These are phyloP conservation scores for Ageneiosus marmoratus DNA, from an alignment of 2,113 vertebrate genomes.

Conservation along the genomic window DNA sequence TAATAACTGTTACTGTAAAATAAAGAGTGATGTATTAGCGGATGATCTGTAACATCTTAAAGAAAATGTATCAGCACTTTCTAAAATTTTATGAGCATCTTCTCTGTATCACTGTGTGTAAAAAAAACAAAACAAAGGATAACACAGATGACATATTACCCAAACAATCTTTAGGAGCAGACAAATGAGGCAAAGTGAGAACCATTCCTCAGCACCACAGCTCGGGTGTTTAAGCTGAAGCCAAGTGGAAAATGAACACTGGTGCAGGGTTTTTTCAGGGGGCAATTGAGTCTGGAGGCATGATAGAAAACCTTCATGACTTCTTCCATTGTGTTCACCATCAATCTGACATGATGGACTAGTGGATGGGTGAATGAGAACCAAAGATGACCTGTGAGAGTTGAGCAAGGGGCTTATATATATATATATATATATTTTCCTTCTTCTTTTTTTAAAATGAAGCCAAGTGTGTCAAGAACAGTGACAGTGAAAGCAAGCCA, in stretches of 20 bases:
- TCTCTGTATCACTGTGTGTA: conserved; percentile 5
- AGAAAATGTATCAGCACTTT: neutral
- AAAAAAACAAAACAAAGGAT: neutral
- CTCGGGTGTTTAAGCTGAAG: conserved; percentile 50
- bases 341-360: neutral
- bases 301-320: conserved; percentile 6
- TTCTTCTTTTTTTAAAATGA: neutral
- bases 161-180: conserved; percentile 54
- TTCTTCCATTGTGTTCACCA: neutral
- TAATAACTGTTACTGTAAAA: neutral
- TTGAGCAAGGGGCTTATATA: neutral
- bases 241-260: conserved; percentile 50
- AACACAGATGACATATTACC: conserved; percentile 38
- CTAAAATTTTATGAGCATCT: conserved; percentile 13
- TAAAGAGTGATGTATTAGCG: neutral
- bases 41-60: neutral
- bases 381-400: neutral
- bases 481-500: neutral
- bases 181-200: conserved; percentile 37
- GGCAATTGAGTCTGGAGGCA: neutral
- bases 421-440: too few relatives aligned
- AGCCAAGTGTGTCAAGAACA: neutral
- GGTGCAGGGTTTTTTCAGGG: neutral
- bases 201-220: conserved; percentile 46
- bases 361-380: conserved; percentile 7